A percentile compares a stretch with the other conserved stretches of the same genome.
phyloP scores from a whole-genome alignment of 2,797 vertebrate genomes.

The Coluber constrictor region DNA sequence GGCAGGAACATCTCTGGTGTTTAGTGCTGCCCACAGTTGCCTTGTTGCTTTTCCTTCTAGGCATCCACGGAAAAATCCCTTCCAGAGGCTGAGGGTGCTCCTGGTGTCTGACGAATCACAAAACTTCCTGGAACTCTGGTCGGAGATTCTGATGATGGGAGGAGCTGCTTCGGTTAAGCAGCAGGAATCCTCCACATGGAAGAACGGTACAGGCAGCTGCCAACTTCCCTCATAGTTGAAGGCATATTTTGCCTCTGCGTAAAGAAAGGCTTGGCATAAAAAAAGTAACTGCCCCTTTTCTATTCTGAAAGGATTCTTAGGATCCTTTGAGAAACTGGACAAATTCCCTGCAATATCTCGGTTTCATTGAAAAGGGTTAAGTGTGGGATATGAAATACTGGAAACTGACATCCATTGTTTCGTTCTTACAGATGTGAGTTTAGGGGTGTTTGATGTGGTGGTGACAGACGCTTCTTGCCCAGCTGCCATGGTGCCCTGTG shows the following conservation, averaged over 20 bases:
- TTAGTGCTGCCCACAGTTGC: neutral
- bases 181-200: constrained; percentile 74
- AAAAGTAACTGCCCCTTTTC: neutral
- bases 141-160: constrained; percentile 84
- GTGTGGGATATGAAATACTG: neutral
- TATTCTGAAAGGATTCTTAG: neutral
- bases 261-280: neutral
- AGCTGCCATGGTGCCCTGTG: constrained; percentile 77
- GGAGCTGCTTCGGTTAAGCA: constrained; percentile 84
- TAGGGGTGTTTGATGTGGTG: constrained; percentile 85
- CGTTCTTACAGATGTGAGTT: constrained; percentile 77
- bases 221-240: neutral
- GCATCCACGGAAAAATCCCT: constrained; percentile 87
- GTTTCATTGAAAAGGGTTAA: neutral
- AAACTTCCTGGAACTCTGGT: constrained; percentile 84
- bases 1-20: neutral
- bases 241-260: neutral
- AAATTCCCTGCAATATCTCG: neutral
- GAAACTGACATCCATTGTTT: neutral
- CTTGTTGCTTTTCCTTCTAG: constrained; percentile 63
- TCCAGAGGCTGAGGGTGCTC: constrained; percentile 85
- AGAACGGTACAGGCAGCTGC: constrained; percentile 74
- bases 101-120: constrained; percentile 83
- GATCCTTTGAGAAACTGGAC: neutral
- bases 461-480: constrained; percentile 84